Evolutionary conservation across 2,113 vertebrate genomes (phyloP).

Genomic region (Spea bombifrons): DNA sequence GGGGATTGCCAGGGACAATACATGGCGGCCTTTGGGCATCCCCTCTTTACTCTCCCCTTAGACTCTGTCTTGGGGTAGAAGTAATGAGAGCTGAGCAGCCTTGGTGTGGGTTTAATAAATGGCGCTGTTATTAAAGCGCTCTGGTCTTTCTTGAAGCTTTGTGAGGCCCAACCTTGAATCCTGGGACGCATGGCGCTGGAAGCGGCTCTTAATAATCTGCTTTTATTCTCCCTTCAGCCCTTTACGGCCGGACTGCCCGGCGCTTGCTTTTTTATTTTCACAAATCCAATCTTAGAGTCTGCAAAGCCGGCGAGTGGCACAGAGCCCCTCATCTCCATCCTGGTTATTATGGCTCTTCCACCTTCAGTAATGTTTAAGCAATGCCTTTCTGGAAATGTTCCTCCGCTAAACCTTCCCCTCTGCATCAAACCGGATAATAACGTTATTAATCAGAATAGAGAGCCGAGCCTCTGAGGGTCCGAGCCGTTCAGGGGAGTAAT

Average conservation of each 20-base stretch:
- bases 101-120: not conserved
- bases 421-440: not conserved
- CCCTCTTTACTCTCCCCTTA: not conserved
- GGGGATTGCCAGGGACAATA: not conserved
- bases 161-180: not conserved
- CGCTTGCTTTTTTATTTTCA: not conserved
- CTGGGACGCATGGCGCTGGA: not conserved
- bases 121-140: not conserved
- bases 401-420: not conserved
- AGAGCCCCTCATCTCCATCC: not conserved
- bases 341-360: not conserved
- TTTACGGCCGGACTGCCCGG: not conserved
- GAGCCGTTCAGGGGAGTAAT: not conserved
- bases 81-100: not conserved
- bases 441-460: constrained; percentile 13
- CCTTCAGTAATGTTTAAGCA: not conserved
- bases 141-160: not conserved
- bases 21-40: not conserved
- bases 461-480: not conserved
- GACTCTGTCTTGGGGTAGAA: not conserved
- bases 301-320: not conserved
- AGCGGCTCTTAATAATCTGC: not conserved
- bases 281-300: constrained; percentile 13
- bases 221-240: constrained; percentile 17
- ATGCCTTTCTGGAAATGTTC: not conserved